These are phyloP conservation scores for Loxodonta africana DNA, from an alignment of 2,113 vertebrate species.

Conservation along the genomic window DNA sequence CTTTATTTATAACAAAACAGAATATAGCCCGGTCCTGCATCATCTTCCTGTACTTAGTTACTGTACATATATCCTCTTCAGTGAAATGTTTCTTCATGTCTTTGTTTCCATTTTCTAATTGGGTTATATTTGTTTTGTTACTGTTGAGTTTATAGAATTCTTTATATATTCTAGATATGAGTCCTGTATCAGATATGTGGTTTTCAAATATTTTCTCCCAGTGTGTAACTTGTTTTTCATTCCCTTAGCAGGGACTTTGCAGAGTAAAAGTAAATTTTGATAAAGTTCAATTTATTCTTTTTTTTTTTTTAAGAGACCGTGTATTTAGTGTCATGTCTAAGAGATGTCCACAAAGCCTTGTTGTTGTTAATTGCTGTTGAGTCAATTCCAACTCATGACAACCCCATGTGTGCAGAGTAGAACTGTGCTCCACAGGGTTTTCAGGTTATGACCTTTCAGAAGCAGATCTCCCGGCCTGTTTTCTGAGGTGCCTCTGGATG, in stretches of 20 bases:
- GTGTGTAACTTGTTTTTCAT: background rate
- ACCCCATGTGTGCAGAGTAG: background rate
- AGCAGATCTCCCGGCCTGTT: no score
- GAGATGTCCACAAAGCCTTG: background rate
- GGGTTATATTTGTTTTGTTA: background rate
- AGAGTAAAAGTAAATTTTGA: conserved; percentile 19
- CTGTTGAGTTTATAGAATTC: background rate
- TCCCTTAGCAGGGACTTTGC: background rate
- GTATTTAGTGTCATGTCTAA: background rate
- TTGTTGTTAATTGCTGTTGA: background rate
- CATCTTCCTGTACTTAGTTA: no score
- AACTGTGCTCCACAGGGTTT: no score
- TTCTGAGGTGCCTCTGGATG: no score
- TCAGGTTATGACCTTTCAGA: no score
- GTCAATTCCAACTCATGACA: background rate
- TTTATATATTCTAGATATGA: background rate
- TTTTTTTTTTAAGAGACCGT: background rate
- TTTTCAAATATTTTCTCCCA: background rate
- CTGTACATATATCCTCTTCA: background rate
- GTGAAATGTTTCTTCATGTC: background rate
- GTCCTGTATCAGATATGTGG: background rate
- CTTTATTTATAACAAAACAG: no score
- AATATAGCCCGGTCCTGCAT: no score
- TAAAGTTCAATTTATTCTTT: background rate
- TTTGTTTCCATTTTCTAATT: background rate